Conservation (phyloP, 2,888 invertebrate species). For the Platycnemis pennipes region DNA sequence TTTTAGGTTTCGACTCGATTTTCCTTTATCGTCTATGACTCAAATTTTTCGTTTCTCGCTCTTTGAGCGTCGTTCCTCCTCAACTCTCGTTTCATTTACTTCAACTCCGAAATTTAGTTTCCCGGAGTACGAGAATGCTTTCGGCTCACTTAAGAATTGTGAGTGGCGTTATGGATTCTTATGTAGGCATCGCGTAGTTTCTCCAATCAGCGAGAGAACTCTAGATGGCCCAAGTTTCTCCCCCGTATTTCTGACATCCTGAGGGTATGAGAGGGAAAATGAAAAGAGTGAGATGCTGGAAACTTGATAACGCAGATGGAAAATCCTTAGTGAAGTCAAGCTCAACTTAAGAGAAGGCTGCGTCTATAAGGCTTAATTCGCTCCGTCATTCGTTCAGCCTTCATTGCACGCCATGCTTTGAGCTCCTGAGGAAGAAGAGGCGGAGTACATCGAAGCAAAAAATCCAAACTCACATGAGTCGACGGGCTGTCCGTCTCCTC, state of each 20-base stretch:
- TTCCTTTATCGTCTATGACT: too few relatives aligned
- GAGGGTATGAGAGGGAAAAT: background rate
- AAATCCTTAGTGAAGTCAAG: background rate
- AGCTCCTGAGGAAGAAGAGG: background rate
- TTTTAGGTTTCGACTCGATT: too few relatives aligned
- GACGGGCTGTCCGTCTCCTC: background rate
- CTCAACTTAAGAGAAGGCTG: background rate
- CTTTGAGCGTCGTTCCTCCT: too few relatives aligned
- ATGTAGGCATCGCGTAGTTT: background rate
- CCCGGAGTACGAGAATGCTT: too few relatives aligned
- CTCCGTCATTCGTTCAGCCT: background rate
- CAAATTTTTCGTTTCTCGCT: too few relatives aligned
- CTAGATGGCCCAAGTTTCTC: background rate
- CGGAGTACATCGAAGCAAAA: background rate
- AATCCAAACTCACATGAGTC: background rate
- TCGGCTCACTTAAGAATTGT: too few relatives aligned
- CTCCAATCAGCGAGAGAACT: background rate
- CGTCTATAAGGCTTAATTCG: background rate
- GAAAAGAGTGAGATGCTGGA: background rate
- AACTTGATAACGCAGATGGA: background rate
- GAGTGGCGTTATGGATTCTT: background rate
- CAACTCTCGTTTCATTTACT: too few relatives aligned
- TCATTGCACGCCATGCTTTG: background rate
- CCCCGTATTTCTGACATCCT: background rate
- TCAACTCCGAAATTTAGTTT: too few relatives aligned